Conservation (phyloP, 2,113 vertebrate species). For the Hippocampus guttulatus region DNA sequence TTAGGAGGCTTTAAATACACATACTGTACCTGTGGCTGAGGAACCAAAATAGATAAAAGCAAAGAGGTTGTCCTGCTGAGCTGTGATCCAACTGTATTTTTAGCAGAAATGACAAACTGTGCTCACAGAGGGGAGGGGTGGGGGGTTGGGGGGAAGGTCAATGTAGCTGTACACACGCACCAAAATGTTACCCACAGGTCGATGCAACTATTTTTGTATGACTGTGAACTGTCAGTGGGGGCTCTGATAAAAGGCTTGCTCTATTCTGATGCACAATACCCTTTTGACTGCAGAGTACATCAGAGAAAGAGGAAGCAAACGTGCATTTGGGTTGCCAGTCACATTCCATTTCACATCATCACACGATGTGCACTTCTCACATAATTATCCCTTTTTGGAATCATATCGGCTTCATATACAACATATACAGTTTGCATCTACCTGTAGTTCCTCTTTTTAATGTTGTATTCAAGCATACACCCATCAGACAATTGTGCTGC, state of each 20-base stretch:
- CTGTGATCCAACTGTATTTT: slow-evolving; percentile 61
- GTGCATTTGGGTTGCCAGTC: background rate
- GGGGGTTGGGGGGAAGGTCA: slow-evolving; percentile 39
- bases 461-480: background rate
- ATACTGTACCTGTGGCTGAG: slow-evolving; percentile 21
- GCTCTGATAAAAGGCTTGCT: slow-evolving; percentile 20
- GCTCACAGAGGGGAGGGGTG: slow-evolving; percentile 22
- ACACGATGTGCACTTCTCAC: background rate
- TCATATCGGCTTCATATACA: background rate
- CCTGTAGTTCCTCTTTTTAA: background rate
- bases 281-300: background rate
- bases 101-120: slow-evolving; percentile 58
- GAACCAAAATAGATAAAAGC: slow-evolving; percentile 65
- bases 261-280: background rate
- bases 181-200: slow-evolving; percentile 48
- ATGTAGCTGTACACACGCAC: slow-evolving; percentile 41
- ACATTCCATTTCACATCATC: background rate
- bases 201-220: slow-evolving; percentile 38
- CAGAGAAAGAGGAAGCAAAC: background rate
- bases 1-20: slow-evolving; percentile 52
- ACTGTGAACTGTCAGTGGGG: slow-evolving; percentile 37
- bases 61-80: slow-evolving; percentile 43
- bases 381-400: background rate
- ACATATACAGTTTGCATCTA: background rate
- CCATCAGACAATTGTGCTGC: background rate